Evolutionary conservation across 1,140 invertebrate genomes (phyloP), one percentile per base, ranked within the genome.

Genomic region (Drosophila repletoides): DNA sequence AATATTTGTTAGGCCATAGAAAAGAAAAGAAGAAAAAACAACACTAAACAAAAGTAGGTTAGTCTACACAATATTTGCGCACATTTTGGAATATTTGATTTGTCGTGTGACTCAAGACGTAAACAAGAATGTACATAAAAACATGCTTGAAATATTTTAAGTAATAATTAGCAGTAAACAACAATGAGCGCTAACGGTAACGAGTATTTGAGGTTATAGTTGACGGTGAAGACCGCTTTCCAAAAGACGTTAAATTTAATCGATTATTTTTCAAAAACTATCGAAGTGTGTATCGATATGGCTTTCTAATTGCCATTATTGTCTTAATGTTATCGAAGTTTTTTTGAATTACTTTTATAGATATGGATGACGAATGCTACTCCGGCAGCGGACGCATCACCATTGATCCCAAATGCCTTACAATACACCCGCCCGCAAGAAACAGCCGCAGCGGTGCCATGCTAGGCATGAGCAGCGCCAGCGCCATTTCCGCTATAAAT

Each of bases 291-390:
- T n/a, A n/a, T n/a, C n/a, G n/a, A n/a, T n/a, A n/a, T n/a, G n/a
- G n/a, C n/a, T n/a, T n/a, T n/a, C n/a, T n/a, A n/a, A n/a, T n/a
- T n/a, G n/a, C n/a, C n/a, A n/a, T n/a, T n/a, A n/a, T n/a, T n/a
- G n/a, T n/a, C n/a, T n/a, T n/a, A n/a, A n/a, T n/a, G n/a, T 21
- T 19, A 17, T 29, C 15, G 3, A 10, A 12, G 21, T 3, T 19
- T 4, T 12, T 6, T 21, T 41, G n/a, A 22, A 22, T n/a, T 10
- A 2, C 19, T 14, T 3, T 5, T 36, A 1, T 4, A 96, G 95
- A 96, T 77, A 95, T 96, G 93, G 95, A 96, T 87, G 94, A 95
- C 59, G 95, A 96, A 84, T 96, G 94, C 89, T 96, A 94, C 87
- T 94, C 94, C 24, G 92, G 93, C 34, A 86, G 66, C 90, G 81